A percentile compares a stretch with the other conserved stretches of the same genome.
Conservation (phyloP, 2,113 vertebrate species). For the Laterallus jamaicensis region DNA sequence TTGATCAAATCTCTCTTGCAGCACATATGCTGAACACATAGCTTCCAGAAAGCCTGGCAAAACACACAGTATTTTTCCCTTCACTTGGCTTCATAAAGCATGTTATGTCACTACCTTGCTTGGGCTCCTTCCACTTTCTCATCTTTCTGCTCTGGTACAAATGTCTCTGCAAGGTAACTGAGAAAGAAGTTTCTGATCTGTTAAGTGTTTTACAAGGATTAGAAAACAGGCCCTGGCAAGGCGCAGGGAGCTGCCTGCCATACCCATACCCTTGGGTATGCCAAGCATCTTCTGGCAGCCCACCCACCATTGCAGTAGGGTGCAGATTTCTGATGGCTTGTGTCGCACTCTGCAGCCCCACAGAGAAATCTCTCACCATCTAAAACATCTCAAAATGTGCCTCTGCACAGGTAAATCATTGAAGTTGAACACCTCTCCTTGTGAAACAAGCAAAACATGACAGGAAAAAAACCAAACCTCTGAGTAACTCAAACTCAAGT, state of each 20-base stretch:
- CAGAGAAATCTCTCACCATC: not conserved
- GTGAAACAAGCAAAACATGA: not conserved
- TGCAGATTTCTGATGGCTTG: accelerated
- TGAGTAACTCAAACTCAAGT: not conserved
- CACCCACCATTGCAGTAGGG: accelerated
- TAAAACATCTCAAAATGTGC: not conserved
- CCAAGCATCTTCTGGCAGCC: not conserved
- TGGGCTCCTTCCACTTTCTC: not conserved
- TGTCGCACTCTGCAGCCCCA: not conserved
- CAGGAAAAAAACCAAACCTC: not conserved
- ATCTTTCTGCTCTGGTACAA: not conserved
- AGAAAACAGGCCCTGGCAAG: accelerated
- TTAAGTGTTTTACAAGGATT: not conserved
- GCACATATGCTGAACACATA: conserved; percentile 21
- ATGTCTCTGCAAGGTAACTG: not conserved
- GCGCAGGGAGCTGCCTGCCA: not conserved
- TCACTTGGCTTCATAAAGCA: not conserved
- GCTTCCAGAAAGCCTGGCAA: conserved; percentile 15
- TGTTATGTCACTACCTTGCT: conserved; percentile 6
- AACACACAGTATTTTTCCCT: not conserved
- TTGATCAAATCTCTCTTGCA: not conserved
- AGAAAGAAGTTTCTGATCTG: not conserved
- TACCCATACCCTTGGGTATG: not conserved
- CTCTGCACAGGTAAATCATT: not conserved
- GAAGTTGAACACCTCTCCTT: not conserved